A percentile compares a stretch with the other conserved stretches of the same genome.
phyloP scores from a whole-genome alignment of 1,140 invertebrate species.

The Dendroctonus ponderosae region DNA sequence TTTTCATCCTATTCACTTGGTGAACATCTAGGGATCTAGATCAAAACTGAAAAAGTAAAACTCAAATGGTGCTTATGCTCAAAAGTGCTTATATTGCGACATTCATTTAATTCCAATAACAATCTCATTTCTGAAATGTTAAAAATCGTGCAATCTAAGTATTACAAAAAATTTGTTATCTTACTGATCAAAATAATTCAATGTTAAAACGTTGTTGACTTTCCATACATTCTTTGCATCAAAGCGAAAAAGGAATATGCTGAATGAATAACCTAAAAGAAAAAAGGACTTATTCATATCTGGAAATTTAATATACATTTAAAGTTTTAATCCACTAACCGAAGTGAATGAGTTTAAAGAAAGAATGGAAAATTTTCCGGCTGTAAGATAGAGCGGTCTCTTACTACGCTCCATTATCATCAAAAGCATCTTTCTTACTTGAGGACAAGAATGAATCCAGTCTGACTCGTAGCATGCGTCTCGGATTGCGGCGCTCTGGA shows the following conservation, averaged over 20 bases:
- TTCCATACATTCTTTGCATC: slow-evolving; percentile 17
- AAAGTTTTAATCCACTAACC: slow-evolving; percentile 7
- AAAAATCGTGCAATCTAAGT: no score
- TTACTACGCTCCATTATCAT: slow-evolving; percentile 44
- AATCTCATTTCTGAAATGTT: no score
- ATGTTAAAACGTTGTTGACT: no score
- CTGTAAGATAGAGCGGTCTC: slow-evolving; percentile 41
- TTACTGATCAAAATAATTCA: no score
- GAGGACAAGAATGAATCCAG: slow-evolving; percentile 43
- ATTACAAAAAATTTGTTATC: no score
- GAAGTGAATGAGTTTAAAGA: slow-evolving; percentile 20
- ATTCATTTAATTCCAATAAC: no score
- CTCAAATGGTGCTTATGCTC: no score
- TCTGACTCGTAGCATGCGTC: slow-evolving; percentile 9
- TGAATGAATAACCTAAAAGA: slow-evolving; percentile 21
- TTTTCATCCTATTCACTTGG: no score
- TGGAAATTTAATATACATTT: not conserved
- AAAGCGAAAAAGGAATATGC: slow-evolving; percentile 24
- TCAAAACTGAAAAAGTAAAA: no score
- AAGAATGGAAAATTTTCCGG: slow-evolving; percentile 41
- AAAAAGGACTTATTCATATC: not conserved
- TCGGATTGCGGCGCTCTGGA: not conserved
- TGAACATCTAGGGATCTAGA: no score
- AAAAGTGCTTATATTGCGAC: no score
- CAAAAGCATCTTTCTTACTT: slow-evolving; percentile 36